phyloP scores from a whole-genome alignment of 2,113 vertebrate species.

The Chiloscyllium plagiosum region DNA sequence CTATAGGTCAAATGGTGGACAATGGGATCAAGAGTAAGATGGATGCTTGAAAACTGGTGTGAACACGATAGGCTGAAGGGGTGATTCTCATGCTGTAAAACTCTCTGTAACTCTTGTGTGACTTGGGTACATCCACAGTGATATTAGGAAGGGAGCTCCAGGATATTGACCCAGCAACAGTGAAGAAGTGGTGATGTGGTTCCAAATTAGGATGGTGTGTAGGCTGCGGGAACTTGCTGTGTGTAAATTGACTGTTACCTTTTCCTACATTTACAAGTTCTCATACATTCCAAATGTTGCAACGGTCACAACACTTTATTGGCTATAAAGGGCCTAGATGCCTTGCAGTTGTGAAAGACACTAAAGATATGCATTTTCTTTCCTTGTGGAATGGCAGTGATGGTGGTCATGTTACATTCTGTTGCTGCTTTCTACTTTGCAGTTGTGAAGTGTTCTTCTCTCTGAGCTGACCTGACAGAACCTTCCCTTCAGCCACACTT shows the following conservation, averaged over 20 bases:
- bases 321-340: not conserved
- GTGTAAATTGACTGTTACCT: not conserved
- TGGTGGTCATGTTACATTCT: not conserved
- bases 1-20: too few relatives aligned
- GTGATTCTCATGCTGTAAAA: too few relatives aligned
- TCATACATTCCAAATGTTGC: not conserved
- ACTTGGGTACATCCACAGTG: too few relatives aligned
- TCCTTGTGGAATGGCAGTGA: not conserved
- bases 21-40: too few relatives aligned
- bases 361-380: not conserved
- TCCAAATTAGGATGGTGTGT: too few relatives aligned
- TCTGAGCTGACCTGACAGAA: not conserved
- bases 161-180: too few relatives aligned
- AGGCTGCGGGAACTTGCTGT: not conserved
- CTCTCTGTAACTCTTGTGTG: too few relatives aligned
- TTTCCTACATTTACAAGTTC: not conserved
- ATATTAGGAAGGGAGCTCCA: too few relatives aligned
- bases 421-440: not conserved
- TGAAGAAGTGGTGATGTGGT: too few relatives aligned
- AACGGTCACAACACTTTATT: not conserved
- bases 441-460: not conserved
- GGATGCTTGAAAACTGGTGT: too few relatives aligned
- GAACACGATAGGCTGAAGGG: too few relatives aligned
- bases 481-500: not conserved
- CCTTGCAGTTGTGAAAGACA: not conserved